Conservation (phyloP, 1,140 invertebrate genomes). For the Bombus cullumanus region DNA sequence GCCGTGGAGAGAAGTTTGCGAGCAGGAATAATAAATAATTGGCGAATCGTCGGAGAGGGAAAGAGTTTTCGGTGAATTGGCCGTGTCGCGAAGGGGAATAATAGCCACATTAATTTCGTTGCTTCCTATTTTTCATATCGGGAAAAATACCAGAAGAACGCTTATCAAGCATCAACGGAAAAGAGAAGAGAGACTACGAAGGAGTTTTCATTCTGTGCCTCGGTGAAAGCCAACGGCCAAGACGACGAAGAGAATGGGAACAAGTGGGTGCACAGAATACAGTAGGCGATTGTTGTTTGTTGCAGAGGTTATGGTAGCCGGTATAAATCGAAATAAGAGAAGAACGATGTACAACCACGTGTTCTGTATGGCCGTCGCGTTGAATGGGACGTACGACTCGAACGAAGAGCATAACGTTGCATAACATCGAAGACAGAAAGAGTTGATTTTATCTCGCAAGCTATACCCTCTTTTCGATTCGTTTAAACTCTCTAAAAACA, state of each 20-base stretch:
- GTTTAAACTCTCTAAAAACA: no score
- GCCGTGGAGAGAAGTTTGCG: neutral
- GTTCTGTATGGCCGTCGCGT: constrained; percentile 6
- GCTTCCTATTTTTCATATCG: neutral
- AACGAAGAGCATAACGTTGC: constrained; percentile 33
- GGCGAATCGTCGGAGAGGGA: neutral
- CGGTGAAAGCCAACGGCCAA: neutral
- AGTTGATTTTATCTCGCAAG: neutral
- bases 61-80: neutral
- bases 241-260: constrained; percentile 27
- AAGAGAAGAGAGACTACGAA: neutral
- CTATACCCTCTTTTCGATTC: neutral
- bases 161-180: neutral
- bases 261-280: constrained; percentile 28
- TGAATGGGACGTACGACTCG: constrained; percentile 12
- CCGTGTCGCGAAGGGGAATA: neutral
- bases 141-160: neutral
- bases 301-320: constrained; percentile 13
- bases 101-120: neutral
- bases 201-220: neutral
- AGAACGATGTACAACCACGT: constrained; percentile 34
- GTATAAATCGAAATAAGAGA: constrained; percentile 39
- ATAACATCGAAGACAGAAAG: constrained; percentile 19
- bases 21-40: neutral
- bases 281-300: constrained; percentile 28